phyloP scores from a whole-genome alignment of 2,797 vertebrate genomes.

The Leuciscus waleckii region DNA sequence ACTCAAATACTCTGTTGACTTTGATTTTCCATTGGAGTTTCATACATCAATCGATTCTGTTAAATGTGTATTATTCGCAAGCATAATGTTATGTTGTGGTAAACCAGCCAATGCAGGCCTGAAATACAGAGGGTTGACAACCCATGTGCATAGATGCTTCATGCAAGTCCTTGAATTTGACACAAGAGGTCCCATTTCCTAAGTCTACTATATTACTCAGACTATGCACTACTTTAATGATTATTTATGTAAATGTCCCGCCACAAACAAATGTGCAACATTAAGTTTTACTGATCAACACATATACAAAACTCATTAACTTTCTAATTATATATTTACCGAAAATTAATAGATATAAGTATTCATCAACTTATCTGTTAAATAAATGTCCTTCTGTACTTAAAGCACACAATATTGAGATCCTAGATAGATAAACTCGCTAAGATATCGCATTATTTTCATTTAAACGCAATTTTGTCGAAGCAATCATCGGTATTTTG shows the following conservation, averaged over 20 bases:
- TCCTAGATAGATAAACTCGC: background rate
- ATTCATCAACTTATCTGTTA: background rate
- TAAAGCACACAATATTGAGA: background rate
- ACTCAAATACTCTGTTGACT: no score
- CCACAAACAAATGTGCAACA: background rate
- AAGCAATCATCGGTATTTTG: background rate
- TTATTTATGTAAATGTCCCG: background rate
- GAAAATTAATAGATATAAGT: background rate
- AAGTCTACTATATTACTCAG: background rate
- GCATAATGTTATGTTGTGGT: background rate
- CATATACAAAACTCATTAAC: no score
- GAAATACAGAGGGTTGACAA: background rate
- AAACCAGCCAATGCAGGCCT: background rate
- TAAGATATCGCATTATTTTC: background rate
- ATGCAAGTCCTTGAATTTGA: conserved; percentile 60
- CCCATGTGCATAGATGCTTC: conserved; percentile 47
- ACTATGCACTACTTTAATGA: background rate
- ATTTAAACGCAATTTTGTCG: background rate
- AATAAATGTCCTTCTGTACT: conserved; percentile 9
- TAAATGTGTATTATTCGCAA: no score
- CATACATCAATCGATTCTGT: no score
- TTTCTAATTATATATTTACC: background rate
- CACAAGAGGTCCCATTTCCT: conserved; percentile 64
- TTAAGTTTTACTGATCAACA: background rate
- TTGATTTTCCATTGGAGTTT: no score